A percentile compares a stretch with the other conserved stretches of the same genome.
Conservation (phyloP, 2,113 vertebrate genomes). For the Zosterops hypoxanthus region DNA sequence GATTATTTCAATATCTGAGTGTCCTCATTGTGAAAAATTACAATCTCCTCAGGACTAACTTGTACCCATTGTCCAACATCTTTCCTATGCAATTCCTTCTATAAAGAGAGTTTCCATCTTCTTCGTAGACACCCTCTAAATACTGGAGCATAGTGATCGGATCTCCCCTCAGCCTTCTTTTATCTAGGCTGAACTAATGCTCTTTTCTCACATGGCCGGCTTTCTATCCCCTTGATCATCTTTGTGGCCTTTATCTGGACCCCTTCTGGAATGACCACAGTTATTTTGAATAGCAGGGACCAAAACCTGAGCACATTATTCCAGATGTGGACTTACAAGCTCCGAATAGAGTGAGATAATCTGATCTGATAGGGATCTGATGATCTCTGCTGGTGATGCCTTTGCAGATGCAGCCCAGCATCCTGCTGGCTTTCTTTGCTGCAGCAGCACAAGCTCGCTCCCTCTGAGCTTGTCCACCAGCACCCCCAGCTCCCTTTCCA, state of each 20-base stretch:
- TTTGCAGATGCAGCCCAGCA: not conserved
- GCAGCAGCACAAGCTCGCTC: rapidly evolving
- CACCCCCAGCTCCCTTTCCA: not conserved
- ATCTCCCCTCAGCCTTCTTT: not conserved
- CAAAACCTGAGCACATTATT: not conserved
- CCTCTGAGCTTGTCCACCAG: not conserved
- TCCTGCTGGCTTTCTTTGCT: not conserved
- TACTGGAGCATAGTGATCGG: not conserved
- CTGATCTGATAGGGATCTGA: not conserved
- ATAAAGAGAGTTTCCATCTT: not conserved
- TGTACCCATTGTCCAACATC: not conserved
- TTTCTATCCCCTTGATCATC: not conserved
- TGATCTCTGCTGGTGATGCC: not conserved
- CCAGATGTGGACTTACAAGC: not conserved
- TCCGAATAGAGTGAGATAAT: not conserved
- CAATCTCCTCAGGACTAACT: not conserved
- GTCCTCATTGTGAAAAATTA: not conserved
- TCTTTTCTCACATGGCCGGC: rapidly evolving
- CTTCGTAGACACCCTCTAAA: not conserved
- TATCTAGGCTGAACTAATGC: not conserved
- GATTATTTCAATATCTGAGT: not conserved
- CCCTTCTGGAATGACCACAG: not conserved
- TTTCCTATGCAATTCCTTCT: not conserved
- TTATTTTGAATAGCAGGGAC: not conserved
- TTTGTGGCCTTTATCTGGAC: not conserved